Evolutionary conservation across 2,888 invertebrate genomes (phyloP).

Genomic region (Bimastos eiseni): DNA sequence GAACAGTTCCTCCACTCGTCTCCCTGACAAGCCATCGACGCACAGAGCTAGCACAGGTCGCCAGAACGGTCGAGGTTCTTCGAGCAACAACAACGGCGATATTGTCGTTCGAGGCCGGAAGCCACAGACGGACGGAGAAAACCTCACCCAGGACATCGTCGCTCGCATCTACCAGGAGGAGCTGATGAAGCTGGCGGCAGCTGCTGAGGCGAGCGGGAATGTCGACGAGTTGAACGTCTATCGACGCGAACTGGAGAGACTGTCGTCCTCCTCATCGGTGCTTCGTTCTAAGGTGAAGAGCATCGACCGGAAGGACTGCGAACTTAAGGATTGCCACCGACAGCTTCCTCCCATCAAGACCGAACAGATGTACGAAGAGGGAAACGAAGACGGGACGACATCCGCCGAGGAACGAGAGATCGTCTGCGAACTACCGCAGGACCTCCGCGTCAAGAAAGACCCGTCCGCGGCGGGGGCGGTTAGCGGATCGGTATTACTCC

Average conservation of each 20-base stretch:
- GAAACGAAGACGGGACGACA: not conserved
- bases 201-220: slow-evolving; percentile 59
- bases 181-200: slow-evolving; percentile 77
- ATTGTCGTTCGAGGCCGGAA: slow-evolving; percentile 47
- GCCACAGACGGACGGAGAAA: slow-evolving; percentile 66
- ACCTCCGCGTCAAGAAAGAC: slow-evolving; percentile 38
- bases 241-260: slow-evolving; percentile 83
- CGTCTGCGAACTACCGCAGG: slow-evolving; percentile 39
- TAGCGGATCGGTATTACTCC: slow-evolving; percentile 36
- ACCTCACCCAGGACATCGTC: slow-evolving; percentile 83
- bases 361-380: not conserved
- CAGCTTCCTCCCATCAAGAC: not conserved
- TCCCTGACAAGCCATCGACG: not conserved
- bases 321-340: no score
- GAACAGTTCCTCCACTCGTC: not conserved
- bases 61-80: not conserved
- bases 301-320: slow-evolving; percentile 4
- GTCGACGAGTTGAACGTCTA: slow-evolving; percentile 73
- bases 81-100: slow-evolving; percentile 33
- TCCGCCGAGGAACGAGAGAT: not conserved
- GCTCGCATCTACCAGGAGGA: slow-evolving; percentile 67
- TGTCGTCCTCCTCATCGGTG: not conserved
- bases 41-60: not conserved
- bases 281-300: not conserved
- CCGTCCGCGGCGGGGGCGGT: not conserved